Conservation (phyloP, 1,140 invertebrate genomes). For the Periplaneta americana region DNA sequence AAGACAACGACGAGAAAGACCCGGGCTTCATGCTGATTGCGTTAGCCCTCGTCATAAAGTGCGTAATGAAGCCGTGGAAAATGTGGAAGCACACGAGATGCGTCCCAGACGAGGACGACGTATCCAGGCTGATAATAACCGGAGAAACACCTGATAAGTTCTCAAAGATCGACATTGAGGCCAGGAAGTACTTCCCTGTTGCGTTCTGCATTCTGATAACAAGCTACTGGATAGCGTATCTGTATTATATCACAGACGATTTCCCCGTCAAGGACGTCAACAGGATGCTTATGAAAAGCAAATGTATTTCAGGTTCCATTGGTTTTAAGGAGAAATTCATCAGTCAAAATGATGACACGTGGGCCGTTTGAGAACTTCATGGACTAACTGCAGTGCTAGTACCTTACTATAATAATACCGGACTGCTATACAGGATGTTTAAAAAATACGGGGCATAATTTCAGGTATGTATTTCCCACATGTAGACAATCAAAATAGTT, state of each 20-base stretch:
- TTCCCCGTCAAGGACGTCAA: not conserved
- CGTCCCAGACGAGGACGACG: constrained; percentile 17
- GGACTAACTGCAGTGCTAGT: too few relatives aligned
- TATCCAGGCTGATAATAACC: constrained; percentile 4
- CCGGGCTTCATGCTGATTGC: not conserved
- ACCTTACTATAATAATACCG: too few relatives aligned
- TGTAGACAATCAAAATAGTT: too few relatives aligned
- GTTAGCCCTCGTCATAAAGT: not conserved
- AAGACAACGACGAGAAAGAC: not conserved
- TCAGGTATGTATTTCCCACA: too few relatives aligned
- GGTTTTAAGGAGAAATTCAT: too few relatives aligned
- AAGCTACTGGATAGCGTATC: constrained; percentile 92
- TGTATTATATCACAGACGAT: constrained; percentile 42
- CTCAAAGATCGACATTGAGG: constrained; percentile 45
- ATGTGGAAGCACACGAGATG: constrained; percentile 6
- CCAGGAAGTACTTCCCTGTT: constrained; percentile 49
- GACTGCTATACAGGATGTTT: too few relatives aligned
- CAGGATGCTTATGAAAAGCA: not conserved
- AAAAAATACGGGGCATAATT: too few relatives aligned
- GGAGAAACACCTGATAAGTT: constrained; percentile 27
- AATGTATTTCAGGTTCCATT: too few relatives aligned
- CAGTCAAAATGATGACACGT: too few relatives aligned
- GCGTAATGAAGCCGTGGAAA: not conserved
- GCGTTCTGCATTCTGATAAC: constrained; percentile 91
- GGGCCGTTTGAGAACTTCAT: too few relatives aligned